phyloP scores from a whole-genome alignment of 2,113 vertebrate species.

The Monopterus albus region DNA sequence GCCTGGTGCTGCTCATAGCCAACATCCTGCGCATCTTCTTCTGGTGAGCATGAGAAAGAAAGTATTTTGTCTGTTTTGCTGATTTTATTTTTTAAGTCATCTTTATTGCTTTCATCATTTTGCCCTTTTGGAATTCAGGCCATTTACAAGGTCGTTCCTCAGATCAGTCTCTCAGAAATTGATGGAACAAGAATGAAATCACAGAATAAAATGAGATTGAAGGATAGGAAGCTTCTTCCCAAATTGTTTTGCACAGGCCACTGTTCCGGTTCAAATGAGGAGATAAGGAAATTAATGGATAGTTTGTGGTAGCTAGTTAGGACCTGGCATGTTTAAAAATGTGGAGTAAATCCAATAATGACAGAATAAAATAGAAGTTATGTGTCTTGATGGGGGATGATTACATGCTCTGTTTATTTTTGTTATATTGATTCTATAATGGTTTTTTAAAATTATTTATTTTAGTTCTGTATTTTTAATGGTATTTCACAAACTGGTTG shows the following conservation, averaged over 20 bases:
- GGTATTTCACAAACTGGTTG: too few species aligned
- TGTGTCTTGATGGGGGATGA: too few species aligned
- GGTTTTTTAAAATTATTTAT: background rate
- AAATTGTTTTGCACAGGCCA: conserved; percentile 13
- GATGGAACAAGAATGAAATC: background rate
- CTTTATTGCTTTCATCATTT: background rate
- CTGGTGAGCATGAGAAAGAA: conserved; percentile 76
- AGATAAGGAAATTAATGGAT: too few species aligned
- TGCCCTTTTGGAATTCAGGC: background rate
- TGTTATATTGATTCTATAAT: background rate
- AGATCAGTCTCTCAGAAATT: background rate
- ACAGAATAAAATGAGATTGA: conserved; percentile 8
- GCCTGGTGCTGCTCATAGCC: conserved; percentile 85
- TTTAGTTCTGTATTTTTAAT: too few species aligned
- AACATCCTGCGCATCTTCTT: conserved; percentile 88
- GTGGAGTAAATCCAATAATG: too few species aligned
- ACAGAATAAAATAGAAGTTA: too few species aligned
- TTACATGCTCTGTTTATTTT: too few species aligned
- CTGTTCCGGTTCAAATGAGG: background rate
- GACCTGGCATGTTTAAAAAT: too few species aligned
- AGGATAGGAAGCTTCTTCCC: background rate
- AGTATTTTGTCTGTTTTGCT: background rate
- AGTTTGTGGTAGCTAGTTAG: too few species aligned
- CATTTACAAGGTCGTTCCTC: background rate
- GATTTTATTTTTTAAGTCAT: background rate